phyloP scores from a whole-genome alignment of 2,888 invertebrate species.

The Rhingia rostrata region DNA sequence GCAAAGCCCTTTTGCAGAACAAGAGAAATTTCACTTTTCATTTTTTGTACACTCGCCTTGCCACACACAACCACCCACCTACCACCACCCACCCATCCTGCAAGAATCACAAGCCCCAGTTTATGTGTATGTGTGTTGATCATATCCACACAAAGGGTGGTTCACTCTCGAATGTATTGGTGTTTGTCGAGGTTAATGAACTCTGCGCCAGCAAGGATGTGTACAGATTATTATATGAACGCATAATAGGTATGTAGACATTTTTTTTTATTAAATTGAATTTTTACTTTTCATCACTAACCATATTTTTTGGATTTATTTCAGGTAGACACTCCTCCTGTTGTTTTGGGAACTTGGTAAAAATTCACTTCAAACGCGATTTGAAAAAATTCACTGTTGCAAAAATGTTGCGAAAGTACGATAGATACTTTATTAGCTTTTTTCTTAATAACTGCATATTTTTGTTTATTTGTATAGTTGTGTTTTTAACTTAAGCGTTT shows the following conservation, averaged over 20 bases:
- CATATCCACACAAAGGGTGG: constrained; percentile 57
- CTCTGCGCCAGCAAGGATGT: constrained; percentile 67
- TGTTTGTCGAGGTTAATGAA: constrained; percentile 68
- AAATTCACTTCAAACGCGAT: constrained; percentile 80
- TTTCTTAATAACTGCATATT: constrained; percentile 80
- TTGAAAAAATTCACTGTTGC: constrained; percentile 82
- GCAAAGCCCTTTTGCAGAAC: constrained; percentile 74
- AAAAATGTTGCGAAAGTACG: constrained; percentile 82
- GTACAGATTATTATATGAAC: constrained; percentile 64
- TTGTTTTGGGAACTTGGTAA: constrained; percentile 1
- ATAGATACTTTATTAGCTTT: constrained; percentile 78
- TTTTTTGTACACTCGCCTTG: constrained; percentile 77
- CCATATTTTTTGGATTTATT: constrained; percentile 54
- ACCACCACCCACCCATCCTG: constrained; percentile 39
- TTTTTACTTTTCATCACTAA: constrained; percentile 59
- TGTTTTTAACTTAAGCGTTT: constrained; percentile 71
- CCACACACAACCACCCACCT: neutral
- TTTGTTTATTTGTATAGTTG: constrained; percentile 51
- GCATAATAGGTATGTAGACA: constrained; percentile 27
- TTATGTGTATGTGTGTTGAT: constrained; percentile 34
- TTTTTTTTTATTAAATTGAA: constrained; percentile 4
- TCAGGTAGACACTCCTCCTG: neutral
- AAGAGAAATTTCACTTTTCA: constrained; percentile 82
- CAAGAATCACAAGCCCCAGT: constrained; percentile 55
- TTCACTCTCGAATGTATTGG: constrained; percentile 19